Conservation (phyloP, 2,888 invertebrate species). For the Epinotia brunnichana region DNA sequence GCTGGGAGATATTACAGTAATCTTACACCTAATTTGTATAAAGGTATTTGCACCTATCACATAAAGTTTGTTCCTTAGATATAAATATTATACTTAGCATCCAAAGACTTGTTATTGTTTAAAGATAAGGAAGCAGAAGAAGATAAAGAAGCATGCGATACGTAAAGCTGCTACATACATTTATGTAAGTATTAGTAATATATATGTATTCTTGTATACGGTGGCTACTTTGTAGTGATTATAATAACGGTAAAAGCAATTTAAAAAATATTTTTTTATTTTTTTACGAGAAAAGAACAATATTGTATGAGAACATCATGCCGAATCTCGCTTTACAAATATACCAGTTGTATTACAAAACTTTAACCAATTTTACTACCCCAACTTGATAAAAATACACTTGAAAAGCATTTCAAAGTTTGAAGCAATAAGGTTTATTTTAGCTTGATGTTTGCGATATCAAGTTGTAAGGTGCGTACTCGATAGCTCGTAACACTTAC, state of each 20-base stretch:
- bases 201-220: not conserved
- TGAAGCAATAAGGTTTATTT: not conserved
- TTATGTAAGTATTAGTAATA: too few species aligned
- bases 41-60: too few species aligned
- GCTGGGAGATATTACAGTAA: too few species aligned
- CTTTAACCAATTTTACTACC: slow-evolving; percentile 26
- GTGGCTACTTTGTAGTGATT: not conserved
- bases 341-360: slow-evolving; percentile 11
- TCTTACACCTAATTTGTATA: too few species aligned
- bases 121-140: not conserved
- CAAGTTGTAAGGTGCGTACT: slow-evolving; percentile 34
- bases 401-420: not conserved
- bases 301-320: not conserved
- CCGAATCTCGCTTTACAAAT: slow-evolving; percentile 15
- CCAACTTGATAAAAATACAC: not conserved
- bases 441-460: slow-evolving; percentile 10
- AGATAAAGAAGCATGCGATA: too few species aligned
- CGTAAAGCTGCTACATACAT: too few species aligned
- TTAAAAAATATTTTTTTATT: not conserved
- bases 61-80: too few species aligned
- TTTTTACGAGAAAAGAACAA: not conserved
- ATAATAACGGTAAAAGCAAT: not conserved
- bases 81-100: too few species aligned
- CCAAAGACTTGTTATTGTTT: too few species aligned
- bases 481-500: slow-evolving; percentile 52